These are phyloP conservation scores for Crocallis elinguaria DNA, from an alignment of 2,888 invertebrate species.

Conservation along the genomic window DNA sequence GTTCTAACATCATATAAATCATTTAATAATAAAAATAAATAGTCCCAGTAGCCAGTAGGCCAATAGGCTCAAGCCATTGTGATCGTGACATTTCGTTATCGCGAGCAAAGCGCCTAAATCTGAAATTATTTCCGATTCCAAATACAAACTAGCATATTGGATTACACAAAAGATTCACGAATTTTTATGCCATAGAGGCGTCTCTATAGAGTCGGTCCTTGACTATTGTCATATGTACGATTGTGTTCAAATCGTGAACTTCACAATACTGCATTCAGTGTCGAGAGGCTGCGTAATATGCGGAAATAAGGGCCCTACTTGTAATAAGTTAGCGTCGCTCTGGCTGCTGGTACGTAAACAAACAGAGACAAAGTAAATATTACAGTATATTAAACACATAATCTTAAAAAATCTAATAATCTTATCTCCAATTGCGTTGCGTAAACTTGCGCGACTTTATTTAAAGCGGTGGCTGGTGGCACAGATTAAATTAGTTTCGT, in stretches of 20 bases:
- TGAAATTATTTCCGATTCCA: slow-evolving; percentile 37
- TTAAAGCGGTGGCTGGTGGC: neutral
- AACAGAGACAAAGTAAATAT: slow-evolving; percentile 17
- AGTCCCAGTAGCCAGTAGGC: too few species aligned
- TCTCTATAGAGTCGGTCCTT: slow-evolving; percentile 54
- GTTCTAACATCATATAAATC: too few species aligned
- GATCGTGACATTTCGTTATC: too few species aligned
- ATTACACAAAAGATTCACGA: slow-evolving; percentile 53
- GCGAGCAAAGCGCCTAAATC: neutral
- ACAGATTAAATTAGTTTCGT: too few species aligned
- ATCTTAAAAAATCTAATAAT: too few species aligned
- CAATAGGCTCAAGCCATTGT: too few species aligned
- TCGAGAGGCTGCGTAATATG: slow-evolving; percentile 19
- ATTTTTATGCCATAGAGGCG: slow-evolving; percentile 39
- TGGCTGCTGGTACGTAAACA: slow-evolving; percentile 10
- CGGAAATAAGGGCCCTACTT: slow-evolving; percentile 17
- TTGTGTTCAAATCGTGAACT: slow-evolving; percentile 41
- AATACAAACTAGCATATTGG: slow-evolving; percentile 21
- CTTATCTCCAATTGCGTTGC: slow-evolving; percentile 1
- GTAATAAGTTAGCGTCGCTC: slow-evolving; percentile 21
- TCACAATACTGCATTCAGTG: slow-evolving; percentile 23
- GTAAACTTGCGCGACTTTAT: too few species aligned
- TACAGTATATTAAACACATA: slow-evolving; percentile 20
- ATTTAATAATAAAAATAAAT: too few species aligned
- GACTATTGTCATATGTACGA: slow-evolving; percentile 52